Conservation (phyloP, 1,140 invertebrate species). For the Heliconius eleuchia region DNA sequence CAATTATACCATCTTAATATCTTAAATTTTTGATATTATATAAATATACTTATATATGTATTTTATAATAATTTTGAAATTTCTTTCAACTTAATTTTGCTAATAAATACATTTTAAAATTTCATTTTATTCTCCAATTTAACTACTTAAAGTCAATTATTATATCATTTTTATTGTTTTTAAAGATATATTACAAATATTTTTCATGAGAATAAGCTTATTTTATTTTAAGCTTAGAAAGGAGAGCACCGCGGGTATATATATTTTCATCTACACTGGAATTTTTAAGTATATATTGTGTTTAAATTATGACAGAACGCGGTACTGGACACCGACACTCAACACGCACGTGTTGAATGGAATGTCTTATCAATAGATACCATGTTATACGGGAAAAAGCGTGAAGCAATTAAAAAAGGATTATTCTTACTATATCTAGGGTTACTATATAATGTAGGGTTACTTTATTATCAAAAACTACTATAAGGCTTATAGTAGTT, state of each 20-base stretch:
- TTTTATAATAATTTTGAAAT: not conserved
- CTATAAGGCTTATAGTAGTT: too few species aligned
- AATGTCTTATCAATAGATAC: not conserved
- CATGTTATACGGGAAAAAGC: not conserved
- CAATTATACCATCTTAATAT: too few species aligned
- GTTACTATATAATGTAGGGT: too few species aligned
- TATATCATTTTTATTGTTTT: not conserved
- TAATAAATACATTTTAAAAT: not conserved
- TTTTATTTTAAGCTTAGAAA: not conserved
- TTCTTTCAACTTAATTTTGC: not conserved
- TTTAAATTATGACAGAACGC: not conserved
- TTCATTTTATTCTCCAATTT: not conserved
- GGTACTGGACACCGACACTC: too few species aligned
- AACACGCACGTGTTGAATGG: not conserved
- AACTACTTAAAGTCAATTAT: not conserved
- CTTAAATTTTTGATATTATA: too few species aligned
- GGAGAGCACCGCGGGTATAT: not conserved
- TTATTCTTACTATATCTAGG: too few species aligned
- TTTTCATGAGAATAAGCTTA: not conserved
- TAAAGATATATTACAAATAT: not conserved
- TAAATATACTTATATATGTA: not conserved
- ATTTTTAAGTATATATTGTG: too few species aligned
- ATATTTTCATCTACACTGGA: not conserved
- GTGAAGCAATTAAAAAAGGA: not conserved
- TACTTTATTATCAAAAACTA: too few species aligned